phyloP scores from a whole-genome alignment of 2,113 vertebrate genomes.

The Bostrychus sinensis region DNA sequence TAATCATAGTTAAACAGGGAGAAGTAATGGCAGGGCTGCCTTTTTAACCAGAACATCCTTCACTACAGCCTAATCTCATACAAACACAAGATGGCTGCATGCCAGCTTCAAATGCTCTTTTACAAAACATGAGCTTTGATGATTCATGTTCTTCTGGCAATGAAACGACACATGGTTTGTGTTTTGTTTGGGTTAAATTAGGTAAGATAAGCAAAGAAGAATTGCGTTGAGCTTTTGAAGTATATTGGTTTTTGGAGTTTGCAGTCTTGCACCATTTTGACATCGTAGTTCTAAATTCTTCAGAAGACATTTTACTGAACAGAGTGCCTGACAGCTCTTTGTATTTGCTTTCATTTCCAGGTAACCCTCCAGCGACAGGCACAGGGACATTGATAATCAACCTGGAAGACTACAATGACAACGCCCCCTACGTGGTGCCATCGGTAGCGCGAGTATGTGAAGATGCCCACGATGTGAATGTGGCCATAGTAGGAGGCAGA shows the following conservation, averaged over 20 bases:
- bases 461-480: constrained; percentile 88
- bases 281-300: not conserved
- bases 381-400: constrained; percentile 90
- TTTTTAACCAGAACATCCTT: constrained; percentile 43
- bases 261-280: constrained; percentile 9
- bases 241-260: constrained; percentile 4
- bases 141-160: constrained; percentile 37
- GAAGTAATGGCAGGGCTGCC: constrained; percentile 38
- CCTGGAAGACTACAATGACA: constrained; percentile 94
- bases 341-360: constrained; percentile 66
- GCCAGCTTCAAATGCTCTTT: constrained; percentile 33
- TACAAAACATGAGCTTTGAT: constrained; percentile 23
- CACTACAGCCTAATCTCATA: constrained; percentile 50
- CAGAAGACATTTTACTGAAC: constrained; percentile 8
- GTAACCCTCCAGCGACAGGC: constrained; percentile 90
- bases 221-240: constrained; percentile 1
- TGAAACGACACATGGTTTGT: not conserved
- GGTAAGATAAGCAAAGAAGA: constrained; percentile 16
- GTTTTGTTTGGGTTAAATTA: constrained; percentile 31
- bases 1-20: constrained; percentile 56
- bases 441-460: constrained; percentile 90
- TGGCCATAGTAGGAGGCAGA: constrained; percentile 87
- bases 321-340: not conserved
- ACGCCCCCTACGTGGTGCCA: constrained; percentile 89
- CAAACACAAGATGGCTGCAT: constrained; percentile 14